Evolutionary conservation across 2,797 vertebrate species (phyloP).

Genomic region (Tragopan temminckii): DNA sequence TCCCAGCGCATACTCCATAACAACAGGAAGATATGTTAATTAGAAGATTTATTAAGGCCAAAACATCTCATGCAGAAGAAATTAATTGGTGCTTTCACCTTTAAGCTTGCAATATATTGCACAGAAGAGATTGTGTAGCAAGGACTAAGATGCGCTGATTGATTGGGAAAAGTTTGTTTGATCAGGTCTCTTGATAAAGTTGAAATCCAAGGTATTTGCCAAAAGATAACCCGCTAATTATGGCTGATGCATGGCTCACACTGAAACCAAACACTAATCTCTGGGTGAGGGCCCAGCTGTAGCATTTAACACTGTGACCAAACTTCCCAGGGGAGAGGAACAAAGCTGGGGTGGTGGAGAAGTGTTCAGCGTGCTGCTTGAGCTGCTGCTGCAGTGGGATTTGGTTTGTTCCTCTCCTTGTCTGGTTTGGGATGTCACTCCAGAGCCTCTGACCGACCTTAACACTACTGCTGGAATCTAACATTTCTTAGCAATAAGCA

Average conservation of each 20-base stretch:
- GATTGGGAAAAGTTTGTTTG: slow-evolving; percentile 18
- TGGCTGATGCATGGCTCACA: slow-evolving; percentile 25
- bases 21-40: slow-evolving; percentile 90
- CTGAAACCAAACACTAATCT: slow-evolving; percentile 46
- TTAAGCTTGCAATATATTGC: slow-evolving; percentile 64
- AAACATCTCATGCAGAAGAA: slow-evolving; percentile 75
- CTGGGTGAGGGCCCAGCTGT: neutral
- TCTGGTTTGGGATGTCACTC: neutral
- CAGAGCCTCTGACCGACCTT: neutral
- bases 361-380: neutral
- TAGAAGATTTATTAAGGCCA: slow-evolving; percentile 86
- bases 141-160: slow-evolving; percentile 33
- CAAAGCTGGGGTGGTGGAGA: neutral
- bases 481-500: neutral
- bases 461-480: neutral
- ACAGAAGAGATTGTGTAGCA: slow-evolving; percentile 68
- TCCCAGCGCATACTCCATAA: slow-evolving; percentile 88
- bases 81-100: slow-evolving; percentile 71
- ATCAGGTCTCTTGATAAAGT: slow-evolving; percentile 55
- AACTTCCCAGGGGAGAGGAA: neutral
- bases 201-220: slow-evolving; percentile 26
- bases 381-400: neutral
- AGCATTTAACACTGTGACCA: neutral
- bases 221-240: slow-evolving; percentile 39
- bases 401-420: neutral